Evolutionary conservation across 2,888 invertebrate species (phyloP).

Genomic region (Drosophila neotestacea): DNA sequence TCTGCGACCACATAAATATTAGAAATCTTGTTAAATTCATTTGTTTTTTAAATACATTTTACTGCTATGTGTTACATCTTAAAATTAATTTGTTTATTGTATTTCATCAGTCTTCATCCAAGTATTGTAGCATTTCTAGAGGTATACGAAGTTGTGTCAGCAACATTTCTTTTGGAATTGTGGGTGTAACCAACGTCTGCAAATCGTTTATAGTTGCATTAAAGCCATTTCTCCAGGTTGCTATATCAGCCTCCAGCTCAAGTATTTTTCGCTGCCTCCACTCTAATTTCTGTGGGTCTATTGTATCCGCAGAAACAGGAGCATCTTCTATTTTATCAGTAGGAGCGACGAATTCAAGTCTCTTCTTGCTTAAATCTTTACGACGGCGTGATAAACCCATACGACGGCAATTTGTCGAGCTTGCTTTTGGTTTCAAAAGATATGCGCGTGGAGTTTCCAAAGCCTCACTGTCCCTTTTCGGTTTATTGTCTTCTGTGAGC

Average conservation of each 20-base stretch:
- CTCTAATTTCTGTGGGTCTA: background rate
- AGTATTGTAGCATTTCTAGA: conserved; percentile 73
- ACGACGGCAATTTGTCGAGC: conserved; percentile 61
- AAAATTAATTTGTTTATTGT: background rate
- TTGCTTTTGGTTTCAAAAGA: conserved; percentile 42
- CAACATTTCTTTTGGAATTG: conserved; percentile 43
- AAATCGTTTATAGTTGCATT: conserved; percentile 70
- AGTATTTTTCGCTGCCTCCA: conserved; percentile 48
- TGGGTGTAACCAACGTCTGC: conserved; percentile 51
- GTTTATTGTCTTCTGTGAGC: background rate
- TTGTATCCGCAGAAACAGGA: background rate
- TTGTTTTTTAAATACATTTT: conserved; percentile 50
- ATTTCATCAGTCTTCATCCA: conserved; percentile 62
- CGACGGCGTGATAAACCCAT: conserved; percentile 61
- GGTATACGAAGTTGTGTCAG: conserved; percentile 71
- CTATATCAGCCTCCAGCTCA: conserved; percentile 64
- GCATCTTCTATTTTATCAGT: conserved; percentile 32
- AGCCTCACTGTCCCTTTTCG: background rate
- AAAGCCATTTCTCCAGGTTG: conserved; percentile 77
- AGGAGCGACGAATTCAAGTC: conserved; percentile 62
- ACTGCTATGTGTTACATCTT: conserved; percentile 12
- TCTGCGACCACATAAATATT: conserved; percentile 91
- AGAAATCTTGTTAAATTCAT: conserved; percentile 67
- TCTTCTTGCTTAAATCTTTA: conserved; percentile 68
- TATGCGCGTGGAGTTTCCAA: conserved; percentile 43